Conservation (phyloP, 2,888 invertebrate genomes). For the Colletes collaris region DNA sequence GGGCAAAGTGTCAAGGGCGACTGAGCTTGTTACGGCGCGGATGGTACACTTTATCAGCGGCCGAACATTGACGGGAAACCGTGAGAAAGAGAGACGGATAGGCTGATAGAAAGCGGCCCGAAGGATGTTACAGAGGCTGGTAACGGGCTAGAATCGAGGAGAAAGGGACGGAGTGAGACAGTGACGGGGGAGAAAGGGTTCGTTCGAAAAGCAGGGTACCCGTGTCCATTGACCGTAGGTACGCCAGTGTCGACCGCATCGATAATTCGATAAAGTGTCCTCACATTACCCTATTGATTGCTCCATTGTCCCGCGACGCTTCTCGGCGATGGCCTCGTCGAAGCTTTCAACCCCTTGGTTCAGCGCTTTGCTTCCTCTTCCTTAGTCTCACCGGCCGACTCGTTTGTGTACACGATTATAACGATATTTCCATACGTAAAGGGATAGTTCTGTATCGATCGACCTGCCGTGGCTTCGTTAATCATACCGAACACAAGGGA, state of each 20-base stretch:
- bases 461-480: conserved; percentile 20
- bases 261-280: conserved; percentile 83
- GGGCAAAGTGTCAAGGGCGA: conserved; percentile 79
- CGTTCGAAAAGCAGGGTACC: conserved; percentile 73
- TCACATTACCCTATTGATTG: conserved; percentile 83
- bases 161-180: conserved; percentile 19
- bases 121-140: conserved; percentile 52
- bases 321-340: conserved; percentile 72
- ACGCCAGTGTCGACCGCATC: conserved; percentile 78
- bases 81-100: conserved; percentile 65
- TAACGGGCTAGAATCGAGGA: conserved; percentile 4
- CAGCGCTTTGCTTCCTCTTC: conserved; percentile 67
- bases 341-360: conserved; percentile 74
- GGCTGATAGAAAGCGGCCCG: conserved; percentile 61
- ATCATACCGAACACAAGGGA: conserved; percentile 34
- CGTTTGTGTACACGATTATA: conserved; percentile 64
- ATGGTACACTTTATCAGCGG: conserved; percentile 68
- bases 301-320: conserved; percentile 80
- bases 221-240: conserved; percentile 74
- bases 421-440: conserved; percentile 58
- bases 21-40: conserved; percentile 74
- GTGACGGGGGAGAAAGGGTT: conserved; percentile 56
- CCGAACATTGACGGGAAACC: conserved; percentile 65
- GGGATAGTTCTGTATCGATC: conserved; percentile 52
- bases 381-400: conserved; percentile 60